Evolutionary conservation across 2,888 invertebrate genomes (phyloP), one percentile per base, ranked within the genome.

Genomic region (Diarsia brunnea): DNA sequence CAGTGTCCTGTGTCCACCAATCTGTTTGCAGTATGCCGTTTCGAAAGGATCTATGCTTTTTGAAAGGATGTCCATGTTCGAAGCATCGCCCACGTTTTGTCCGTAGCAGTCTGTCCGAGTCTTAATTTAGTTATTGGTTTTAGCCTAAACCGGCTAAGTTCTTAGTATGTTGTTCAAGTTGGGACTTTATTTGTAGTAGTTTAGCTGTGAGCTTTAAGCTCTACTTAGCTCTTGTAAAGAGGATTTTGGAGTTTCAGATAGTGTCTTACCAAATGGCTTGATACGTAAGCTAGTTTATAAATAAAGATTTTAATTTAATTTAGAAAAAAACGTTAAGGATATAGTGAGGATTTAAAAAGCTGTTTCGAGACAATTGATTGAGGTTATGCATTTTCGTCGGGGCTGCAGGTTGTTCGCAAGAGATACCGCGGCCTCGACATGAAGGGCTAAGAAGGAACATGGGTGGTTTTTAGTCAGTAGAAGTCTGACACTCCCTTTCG

Each of bases 121-220:
- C n/a, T 24, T 63, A 75, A 77, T 75, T 80, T 69, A 53, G 69
- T 75, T 82, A 76, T 77, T 63, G 55, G 45, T 74, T 66, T 68
- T 43, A 60, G 8, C 10, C 12, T 53, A 60, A 68, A 21, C 38
- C 10, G 21, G 64, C 19, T 53, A 16, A 60, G 27, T 61, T 63
- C 2, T 5, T 31, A 45, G 49, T 24, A 24, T 55, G 38, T 66
- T 49, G 16, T 79, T 66, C 63, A 11, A 55, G 14, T 79, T 72
- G 5, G 27, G 49, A 63, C 63, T 75, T 79, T 66, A 66, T 72
- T 79, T 63, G 4, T 4, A 60, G 63, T 47, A 49, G 49, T 12
- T 71, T 58, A 74, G 51, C 43, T 51, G 58, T 24, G 55, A 73
- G 64, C 61, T 69, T 27, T 31, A 67, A 64, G 43, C 63, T 69